These are phyloP conservation scores for Limnephilus marmoratus DNA, from an alignment of 2,888 invertebrate genomes.

Conservation along the genomic window DNA sequence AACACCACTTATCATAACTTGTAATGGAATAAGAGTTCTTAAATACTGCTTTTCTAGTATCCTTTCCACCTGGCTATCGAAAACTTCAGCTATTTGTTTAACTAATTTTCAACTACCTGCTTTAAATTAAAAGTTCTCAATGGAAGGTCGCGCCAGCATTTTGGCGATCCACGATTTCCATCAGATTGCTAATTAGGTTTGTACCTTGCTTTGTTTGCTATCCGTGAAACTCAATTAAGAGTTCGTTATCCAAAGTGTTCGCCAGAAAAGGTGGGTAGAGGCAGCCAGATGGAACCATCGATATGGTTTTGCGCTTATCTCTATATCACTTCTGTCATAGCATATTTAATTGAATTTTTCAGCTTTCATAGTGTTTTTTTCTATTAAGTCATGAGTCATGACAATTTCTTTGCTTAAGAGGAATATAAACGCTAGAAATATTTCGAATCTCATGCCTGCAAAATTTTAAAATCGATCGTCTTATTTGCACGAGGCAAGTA, in stretches of 20 bases:
- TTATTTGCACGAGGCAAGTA: too few relatives aligned
- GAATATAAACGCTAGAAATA: too few relatives aligned
- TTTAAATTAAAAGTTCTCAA: not conserved
- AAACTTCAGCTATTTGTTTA: not conserved
- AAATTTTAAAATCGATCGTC: too few relatives aligned
- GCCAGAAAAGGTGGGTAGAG: not conserved
- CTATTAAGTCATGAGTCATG: not conserved
- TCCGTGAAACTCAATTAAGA: conserved; percentile 45
- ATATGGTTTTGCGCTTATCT: not conserved
- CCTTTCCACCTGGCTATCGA: not conserved
- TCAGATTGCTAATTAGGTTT: conserved; percentile 38
- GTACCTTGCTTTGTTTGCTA: conserved; percentile 34
- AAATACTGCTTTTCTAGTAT: not conserved
- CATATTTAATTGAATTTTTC: not conserved
- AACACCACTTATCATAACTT: not conserved
- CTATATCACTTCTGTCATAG: not conserved
- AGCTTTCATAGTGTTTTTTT: not conserved
- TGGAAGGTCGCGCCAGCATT: not conserved
- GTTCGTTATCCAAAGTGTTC: conserved; percentile 11
- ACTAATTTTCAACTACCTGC: not conserved
- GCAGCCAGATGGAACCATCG: not conserved
- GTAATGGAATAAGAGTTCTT: not conserved
- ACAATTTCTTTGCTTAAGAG: not conserved
- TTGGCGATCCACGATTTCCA: not conserved
- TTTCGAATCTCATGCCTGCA: too few relatives aligned